phyloP scores from a whole-genome alignment of 2,797 vertebrate species.

The Hirundo rustica region DNA sequence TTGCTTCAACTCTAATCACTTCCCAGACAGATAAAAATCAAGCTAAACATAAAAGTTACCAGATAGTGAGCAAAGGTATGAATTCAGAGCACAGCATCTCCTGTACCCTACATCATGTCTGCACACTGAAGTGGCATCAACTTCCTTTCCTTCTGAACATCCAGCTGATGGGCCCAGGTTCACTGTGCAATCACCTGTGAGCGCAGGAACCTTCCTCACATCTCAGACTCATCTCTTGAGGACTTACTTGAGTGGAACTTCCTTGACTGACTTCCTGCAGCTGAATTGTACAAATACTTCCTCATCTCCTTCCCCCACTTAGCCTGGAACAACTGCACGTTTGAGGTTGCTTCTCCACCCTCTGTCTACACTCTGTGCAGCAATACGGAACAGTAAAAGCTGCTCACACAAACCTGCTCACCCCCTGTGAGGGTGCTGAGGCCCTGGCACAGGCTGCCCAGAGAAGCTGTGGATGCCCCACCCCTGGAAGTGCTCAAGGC shows the following conservation, averaged over 20 bases:
- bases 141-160: background rate
- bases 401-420: background rate
- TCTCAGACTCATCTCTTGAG: background rate
- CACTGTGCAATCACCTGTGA: background rate
- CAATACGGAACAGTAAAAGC: background rate
- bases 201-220: background rate
- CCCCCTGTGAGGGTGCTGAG: background rate
- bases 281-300: background rate
- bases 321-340: background rate
- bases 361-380: background rate
- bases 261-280: background rate
- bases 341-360: background rate
- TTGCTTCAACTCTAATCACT: background rate
- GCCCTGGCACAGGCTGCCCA: background rate
- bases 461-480: background rate
- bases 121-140: background rate
- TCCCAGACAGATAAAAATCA: background rate
- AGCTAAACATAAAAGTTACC: background rate
- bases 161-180: background rate
- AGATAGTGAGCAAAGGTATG: fast-evolving
- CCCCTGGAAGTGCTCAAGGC: background rate
- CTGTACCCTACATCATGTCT: background rate
- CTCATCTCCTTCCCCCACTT: background rate
- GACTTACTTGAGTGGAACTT: background rate
- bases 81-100: background rate